A percentile compares a stretch with the other conserved stretches of the same genome.
Conservation (phyloP, 2,888 invertebrate species). For the Oligia fasciuncula region DNA sequence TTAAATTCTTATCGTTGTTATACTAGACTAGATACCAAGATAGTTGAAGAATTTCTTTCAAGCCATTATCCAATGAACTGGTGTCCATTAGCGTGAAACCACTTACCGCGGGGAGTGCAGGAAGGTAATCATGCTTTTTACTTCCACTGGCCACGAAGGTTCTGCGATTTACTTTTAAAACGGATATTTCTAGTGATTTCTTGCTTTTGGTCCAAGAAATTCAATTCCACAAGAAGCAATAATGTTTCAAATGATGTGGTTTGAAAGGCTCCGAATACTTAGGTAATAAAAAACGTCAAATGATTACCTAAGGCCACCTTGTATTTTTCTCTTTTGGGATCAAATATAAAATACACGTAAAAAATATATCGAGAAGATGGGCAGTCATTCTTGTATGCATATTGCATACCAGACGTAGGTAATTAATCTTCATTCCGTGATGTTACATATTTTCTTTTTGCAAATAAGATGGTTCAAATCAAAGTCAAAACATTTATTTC, state of each 20-base stretch:
- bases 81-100: conserved; percentile 53
- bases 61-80: conserved; percentile 53
- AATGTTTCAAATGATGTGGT: background rate
- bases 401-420: background rate
- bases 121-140: conserved; percentile 61
- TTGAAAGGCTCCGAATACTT: too few species aligned
- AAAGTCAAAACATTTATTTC: background rate
- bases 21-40: background rate
- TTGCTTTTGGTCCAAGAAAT: background rate
- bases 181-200: background rate
- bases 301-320: background rate
- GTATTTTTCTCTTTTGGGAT: background rate
- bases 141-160: conserved; percentile 7
- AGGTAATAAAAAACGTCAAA: background rate
- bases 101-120: conserved; percentile 45
- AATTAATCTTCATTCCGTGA: background rate
- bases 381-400: too few species aligned
- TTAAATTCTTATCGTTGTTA: background rate
- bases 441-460: background rate
- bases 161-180: conserved; percentile 25
- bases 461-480: background rate
- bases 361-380: too few species aligned
- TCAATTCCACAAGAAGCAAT: background rate
- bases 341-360: background rate
- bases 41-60: conserved; percentile 29